Evolutionary conservation across 2,888 invertebrate genomes (phyloP).

Genomic region (Strigamia maritima): DNA sequence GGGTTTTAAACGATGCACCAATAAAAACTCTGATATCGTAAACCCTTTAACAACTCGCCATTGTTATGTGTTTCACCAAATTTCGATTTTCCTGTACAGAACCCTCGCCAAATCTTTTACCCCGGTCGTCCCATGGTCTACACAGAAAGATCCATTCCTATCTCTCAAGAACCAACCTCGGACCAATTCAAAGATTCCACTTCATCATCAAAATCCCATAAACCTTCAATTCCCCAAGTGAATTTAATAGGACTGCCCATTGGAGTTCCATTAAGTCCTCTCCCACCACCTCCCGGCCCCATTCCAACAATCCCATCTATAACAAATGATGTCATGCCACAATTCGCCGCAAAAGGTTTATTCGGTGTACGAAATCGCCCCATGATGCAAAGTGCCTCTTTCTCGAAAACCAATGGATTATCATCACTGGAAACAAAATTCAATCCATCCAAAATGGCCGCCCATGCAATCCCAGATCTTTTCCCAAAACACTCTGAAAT

Average conservation of each 20-base stretch:
- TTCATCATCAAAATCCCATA: no score
- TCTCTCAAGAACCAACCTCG: background rate
- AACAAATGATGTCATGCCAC: background rate
- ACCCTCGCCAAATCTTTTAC: conserved; percentile 23
- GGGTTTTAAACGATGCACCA: no score
- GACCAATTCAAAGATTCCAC: background rate
- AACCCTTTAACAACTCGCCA: no score
- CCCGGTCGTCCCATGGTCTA: conserved; percentile 33
- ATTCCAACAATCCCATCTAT: background rate
- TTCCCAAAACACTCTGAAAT: background rate
- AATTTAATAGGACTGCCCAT: background rate
- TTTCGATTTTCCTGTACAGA: background rate
- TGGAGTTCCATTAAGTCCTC: background rate
- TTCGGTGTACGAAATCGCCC: background rate
- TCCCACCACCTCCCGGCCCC: background rate
- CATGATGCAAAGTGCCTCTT: background rate
- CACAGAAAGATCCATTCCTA: background rate
- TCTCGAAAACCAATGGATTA: background rate
- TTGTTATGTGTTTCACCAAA: no score
- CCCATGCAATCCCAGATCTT: background rate
- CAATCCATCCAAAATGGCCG: background rate
- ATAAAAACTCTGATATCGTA: no score
- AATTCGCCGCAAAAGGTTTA: background rate
- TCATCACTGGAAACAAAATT: no score
- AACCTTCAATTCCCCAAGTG: background rate